Percentiles rank a stretch among this genome's conserved stretches.
These are phyloP conservation scores for Zapus hudsonius DNA, from an alignment of 2,113 vertebrate genomes.

Conservation along the genomic window DNA sequence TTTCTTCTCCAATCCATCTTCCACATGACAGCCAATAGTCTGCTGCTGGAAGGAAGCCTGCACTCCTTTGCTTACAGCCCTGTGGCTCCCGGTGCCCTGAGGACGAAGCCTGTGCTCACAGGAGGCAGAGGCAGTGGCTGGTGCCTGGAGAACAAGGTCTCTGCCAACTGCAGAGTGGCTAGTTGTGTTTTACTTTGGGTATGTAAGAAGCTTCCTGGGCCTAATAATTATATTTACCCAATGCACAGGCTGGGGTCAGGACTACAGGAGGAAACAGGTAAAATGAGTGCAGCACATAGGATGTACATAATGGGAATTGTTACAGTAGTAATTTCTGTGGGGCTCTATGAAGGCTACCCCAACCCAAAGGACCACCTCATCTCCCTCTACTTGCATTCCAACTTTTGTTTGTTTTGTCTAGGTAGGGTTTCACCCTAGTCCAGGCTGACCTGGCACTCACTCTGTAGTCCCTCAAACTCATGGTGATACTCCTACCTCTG, in stretches of 20 bases:
- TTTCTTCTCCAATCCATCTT: neutral
- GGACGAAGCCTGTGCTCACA: neutral
- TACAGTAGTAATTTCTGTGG: neutral
- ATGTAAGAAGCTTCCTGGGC: constrained; percentile 1
- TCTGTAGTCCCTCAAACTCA: neutral
- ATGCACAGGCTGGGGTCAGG: neutral
- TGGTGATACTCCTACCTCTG: neutral
- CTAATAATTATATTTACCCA: neutral
- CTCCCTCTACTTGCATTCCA: neutral
- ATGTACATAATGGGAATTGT: neutral
- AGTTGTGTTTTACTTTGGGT: neutral
- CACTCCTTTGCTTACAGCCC: neutral
- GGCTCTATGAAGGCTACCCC: neutral
- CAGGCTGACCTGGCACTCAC: neutral
- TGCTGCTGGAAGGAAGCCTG: neutral
- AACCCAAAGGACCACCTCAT: neutral
- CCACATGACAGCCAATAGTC: neutral
- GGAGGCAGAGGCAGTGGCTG: neutral
- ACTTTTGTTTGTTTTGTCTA: no score
- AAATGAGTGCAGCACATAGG: neutral
- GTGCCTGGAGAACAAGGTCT: neutral
- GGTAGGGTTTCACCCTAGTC: no score
- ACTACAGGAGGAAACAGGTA: neutral
- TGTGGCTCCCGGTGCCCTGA: neutral
- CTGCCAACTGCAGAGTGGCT: neutral